Base-by-base conservation (phyloP, 1,140 invertebrate genomes). In the Teleogryllus occipitalis region DNA sequence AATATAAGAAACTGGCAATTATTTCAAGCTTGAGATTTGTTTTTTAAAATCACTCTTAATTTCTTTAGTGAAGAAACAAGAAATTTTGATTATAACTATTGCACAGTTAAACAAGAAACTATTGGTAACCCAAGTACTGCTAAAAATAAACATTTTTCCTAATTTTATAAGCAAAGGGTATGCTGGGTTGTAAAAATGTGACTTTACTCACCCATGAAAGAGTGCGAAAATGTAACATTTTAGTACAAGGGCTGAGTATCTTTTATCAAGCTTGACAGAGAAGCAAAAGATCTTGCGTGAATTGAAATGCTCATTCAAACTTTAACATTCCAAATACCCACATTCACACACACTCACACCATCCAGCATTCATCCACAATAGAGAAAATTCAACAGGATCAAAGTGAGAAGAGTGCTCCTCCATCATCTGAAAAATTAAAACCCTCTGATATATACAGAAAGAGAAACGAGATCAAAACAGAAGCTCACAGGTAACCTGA, bases 141-240 rank as follows among this genome's bases (percentile, higher is more conserved):
- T 14, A 65, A 65, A 65, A 14, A 65, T 14, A 65, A 65, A 65
- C 18, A 18, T 65, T 65, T 65, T 10, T 65, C 54, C 54, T 18
- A 65, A 65, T 65, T 65, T 14, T 65, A 14, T 65, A 65, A 65
- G 54, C 54, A 65, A 65, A 65, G 54, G 54, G 54, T 65, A 65
- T 65, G 54, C 54, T 65, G 54, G 54, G 54, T 65, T 65, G 54
- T 65, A 65, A 65, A 65, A 65, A 65, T 65, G 18, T 65, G 54
- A 65, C 54, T 65, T 65, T 65, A 65, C 54, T 65, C 54, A 65
- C 54, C 7, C 54, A 3, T 18, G 0, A 65, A 10, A 65, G 54
- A 65, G 54, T 65, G 54, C 7, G 18, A 14, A 39, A 39, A 39
- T 39, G 27, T 39, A 39, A 39, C 10, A 65, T 10, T 65, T 65